Evolutionary conservation across 2,888 invertebrate species (phyloP).

Genomic region (Frankliniella fusca): DNA sequence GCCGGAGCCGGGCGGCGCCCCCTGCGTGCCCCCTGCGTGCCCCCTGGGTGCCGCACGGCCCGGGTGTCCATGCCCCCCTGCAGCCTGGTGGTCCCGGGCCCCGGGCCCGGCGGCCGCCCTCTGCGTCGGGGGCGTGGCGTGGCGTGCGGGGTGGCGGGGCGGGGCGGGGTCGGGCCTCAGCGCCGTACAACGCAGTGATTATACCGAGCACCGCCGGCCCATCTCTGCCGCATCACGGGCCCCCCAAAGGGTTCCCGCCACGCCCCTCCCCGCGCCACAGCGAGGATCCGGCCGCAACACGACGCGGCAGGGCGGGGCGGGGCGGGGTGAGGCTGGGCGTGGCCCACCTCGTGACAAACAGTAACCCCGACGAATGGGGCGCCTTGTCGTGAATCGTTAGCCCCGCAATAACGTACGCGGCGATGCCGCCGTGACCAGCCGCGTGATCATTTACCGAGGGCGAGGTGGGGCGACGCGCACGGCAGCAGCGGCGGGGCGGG

Average conservation of each 20-base stretch:
- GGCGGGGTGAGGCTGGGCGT: neutral
- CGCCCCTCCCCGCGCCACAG: no score
- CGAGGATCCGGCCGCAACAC: no score
- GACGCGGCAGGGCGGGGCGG: neutral
- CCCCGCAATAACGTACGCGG: neutral
- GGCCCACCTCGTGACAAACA: neutral
- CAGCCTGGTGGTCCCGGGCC: neutral
- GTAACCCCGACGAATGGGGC: neutral
- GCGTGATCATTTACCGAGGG: neutral
- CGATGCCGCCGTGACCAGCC: neutral
- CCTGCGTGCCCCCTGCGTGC: neutral
- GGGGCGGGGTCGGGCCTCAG: no score
- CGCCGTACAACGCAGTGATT: no score
- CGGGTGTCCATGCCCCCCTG: neutral
- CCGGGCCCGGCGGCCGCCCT: no score
- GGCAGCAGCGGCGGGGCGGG: neutral
- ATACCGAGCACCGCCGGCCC: no score
- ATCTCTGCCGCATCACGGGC: no score
- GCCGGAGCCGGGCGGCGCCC: no score
- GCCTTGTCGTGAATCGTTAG: conserved; percentile 4
- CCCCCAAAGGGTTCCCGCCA: no score
- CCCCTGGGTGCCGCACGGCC: no score
- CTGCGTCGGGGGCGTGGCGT: no score
- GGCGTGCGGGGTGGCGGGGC: no score
- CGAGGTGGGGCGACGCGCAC: neutral